These are phyloP conservation scores for Omphaloscelis lunosa DNA, from an alignment of 2,888 invertebrate genomes.

Conservation along the genomic window DNA sequence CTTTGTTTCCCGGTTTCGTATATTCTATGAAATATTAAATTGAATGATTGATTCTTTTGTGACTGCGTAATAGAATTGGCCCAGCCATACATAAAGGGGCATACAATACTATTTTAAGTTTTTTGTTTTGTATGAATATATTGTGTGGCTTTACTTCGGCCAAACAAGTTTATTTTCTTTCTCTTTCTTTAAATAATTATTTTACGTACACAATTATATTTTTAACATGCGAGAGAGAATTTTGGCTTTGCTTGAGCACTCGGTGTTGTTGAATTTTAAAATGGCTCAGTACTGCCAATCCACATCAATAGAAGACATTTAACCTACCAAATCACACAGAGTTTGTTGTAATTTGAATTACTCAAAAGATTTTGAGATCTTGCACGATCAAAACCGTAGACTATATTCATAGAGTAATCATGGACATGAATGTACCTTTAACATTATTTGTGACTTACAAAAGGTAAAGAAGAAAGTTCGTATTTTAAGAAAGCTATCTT, in stretches of 20 bases:
- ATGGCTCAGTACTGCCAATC: not conserved
- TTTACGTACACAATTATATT: not conserved
- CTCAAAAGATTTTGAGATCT: not conserved
- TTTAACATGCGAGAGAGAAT: not conserved
- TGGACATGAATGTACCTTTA: not conserved
- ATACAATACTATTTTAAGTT: no score
- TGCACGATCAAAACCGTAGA: not conserved
- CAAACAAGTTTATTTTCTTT: no score
- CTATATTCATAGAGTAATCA: not conserved
- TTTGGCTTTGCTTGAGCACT: not conserved
- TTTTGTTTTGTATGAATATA: no score
- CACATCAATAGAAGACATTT: not conserved
- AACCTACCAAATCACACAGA: not conserved
- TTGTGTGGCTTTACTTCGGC: no score
- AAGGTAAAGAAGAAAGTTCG: not conserved
- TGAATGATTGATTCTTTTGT: not conserved
- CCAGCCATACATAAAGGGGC: no score
- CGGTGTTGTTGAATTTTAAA: no score
- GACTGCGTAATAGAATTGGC: not conserved
- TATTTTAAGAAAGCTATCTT: not conserved
- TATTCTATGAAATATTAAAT: not conserved
- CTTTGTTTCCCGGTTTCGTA: not conserved
- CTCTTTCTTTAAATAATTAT: not conserved
- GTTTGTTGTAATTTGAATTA: not conserved
- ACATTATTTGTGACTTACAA: not conserved